Base-by-base conservation (phyloP, 2,113 vertebrate species). In the Chaenocephalus aceratus region DNA sequence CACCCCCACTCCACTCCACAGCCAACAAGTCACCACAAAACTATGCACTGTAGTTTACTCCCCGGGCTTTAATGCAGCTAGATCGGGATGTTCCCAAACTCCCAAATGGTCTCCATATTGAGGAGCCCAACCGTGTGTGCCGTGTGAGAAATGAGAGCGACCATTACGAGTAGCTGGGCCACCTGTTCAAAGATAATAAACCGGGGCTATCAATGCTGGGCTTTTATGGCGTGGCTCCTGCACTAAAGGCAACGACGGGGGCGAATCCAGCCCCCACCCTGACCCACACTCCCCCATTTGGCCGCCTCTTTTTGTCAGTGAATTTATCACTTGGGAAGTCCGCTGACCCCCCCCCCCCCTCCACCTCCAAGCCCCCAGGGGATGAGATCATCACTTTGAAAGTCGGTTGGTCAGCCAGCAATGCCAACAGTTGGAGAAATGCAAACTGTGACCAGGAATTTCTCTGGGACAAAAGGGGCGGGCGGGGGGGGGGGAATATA, bases 101-200 rank as follows among this genome's bases (percentile, higher is more conserved):
- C 88, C 89, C 90, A 91, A 92, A 92, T 89, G 87, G 88, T 86
- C 78, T 88, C 85, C 77, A 73, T 57, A 74, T 82, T 90, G 86
- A 53, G 45, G 51, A 67, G 72, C 52, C 61, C 68, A 16, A 69
- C 64, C 59, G 75, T 53, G 76, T 53, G 64, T 85, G 86, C 64
- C 59, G 75, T 53, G 76, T 53, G 64, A 86, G 86, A 86, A 82
- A 82, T 48, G 70, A 71, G 79, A 76, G 83, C 34, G 45, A 44
- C 79, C 86, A 87, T 88, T 90, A 83, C 77, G 71, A 82, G 83
- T 66, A 82, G 80, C 86, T 26, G 30, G 83, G 85, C 93, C 94
- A 94, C 93, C 94, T 95, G 94, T 94, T 94, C 89, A 92, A 92
- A 90, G 93, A 94, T 93, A 93, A 94, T 95, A 95, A 95, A 95